A percentile compares a stretch with the other conserved stretches of the same genome.
Conservation (phyloP, 1,140 invertebrate species). For the Bacillus rossius region DNA sequence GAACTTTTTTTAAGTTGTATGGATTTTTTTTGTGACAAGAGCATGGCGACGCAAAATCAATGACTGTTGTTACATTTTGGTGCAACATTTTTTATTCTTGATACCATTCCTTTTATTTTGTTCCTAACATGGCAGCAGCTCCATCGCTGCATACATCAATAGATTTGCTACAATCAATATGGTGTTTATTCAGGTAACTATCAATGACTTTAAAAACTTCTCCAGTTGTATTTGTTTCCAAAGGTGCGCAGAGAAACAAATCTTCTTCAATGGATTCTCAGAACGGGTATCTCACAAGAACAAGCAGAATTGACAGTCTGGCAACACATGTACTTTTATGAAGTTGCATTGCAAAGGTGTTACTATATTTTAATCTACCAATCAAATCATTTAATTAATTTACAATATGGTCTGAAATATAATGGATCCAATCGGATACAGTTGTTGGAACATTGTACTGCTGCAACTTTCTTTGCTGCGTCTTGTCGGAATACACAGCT, state of each 20-base stretch:
- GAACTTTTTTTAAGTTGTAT: too few relatives aligned
- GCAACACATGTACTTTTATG: not conserved
- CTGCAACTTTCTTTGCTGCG: too few relatives aligned
- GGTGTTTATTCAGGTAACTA: not conserved
- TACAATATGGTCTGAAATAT: too few relatives aligned
- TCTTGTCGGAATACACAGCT: too few relatives aligned
- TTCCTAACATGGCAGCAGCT: not conserved
- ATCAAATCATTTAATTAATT: too few relatives aligned
- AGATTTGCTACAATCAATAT: not conserved
- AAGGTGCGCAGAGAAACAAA: not conserved
- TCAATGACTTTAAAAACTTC: not conserved
- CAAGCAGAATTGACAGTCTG: not conserved
- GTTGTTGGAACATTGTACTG: too few relatives aligned
- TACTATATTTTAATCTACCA: too few relatives aligned
- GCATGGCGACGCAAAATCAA: too few relatives aligned
- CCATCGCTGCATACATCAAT: constrained; percentile 1
- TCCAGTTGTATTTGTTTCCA: not conserved
- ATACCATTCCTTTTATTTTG: not conserved
- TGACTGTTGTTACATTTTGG: not conserved
- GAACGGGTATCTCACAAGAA: not conserved
- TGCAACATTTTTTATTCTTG: not conserved
- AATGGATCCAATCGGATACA: too few relatives aligned
- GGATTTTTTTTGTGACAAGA: too few relatives aligned
- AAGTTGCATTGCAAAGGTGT: not conserved
- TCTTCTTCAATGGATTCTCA: not conserved